These are phyloP conservation scores for Drosophila guanche DNA, from an alignment of 1,140 invertebrate genomes.

Conservation along the genomic window DNA sequence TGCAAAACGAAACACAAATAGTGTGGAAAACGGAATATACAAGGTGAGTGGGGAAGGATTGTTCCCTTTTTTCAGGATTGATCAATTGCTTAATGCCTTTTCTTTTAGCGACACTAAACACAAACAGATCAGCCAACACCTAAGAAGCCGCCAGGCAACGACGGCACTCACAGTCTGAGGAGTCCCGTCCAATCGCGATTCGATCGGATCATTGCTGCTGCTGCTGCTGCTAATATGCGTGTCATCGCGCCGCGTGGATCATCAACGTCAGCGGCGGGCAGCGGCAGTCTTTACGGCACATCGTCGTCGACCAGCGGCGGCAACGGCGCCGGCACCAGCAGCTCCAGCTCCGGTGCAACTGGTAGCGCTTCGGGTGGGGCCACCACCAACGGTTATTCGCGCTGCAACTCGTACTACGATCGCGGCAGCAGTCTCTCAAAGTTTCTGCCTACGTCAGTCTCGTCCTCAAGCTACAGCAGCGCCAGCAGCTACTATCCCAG, in stretches of 20 bases:
- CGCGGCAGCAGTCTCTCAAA: conserved; percentile 76
- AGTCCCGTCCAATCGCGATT: conserved; percentile 35
- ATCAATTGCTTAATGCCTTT: too few relatives aligned
- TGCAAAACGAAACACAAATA: not conserved
- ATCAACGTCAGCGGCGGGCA: conserved; percentile 81
- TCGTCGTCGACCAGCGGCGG: conserved; percentile 60
- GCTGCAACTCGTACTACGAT: conserved; percentile 67
- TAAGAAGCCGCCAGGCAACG: too few relatives aligned
- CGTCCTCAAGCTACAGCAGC: conserved; percentile 42
- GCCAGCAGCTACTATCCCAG: conserved; percentile 65
- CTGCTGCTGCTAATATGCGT: conserved; percentile 81
- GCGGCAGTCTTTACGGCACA: conserved; percentile 80
- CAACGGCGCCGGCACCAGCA: conserved; percentile 42
- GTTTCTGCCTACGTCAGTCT: conserved; percentile 56
- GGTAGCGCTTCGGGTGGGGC: conserved; percentile 33
- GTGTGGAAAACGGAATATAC: too few relatives aligned
- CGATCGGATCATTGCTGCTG: conserved; percentile 49
- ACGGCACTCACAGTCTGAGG: too few relatives aligned
- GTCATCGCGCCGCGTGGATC: conserved; percentile 83
- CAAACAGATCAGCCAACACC: too few relatives aligned
- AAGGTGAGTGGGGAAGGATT: not conserved
- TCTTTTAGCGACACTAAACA: too few relatives aligned
- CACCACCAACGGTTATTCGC: conserved; percentile 62
- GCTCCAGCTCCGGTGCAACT: conserved; percentile 30
- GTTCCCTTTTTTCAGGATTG: too few relatives aligned